These are phyloP conservation scores for Brenthis daphne DNA, from an alignment of 2,888 invertebrate species.

Conservation along the genomic window DNA sequence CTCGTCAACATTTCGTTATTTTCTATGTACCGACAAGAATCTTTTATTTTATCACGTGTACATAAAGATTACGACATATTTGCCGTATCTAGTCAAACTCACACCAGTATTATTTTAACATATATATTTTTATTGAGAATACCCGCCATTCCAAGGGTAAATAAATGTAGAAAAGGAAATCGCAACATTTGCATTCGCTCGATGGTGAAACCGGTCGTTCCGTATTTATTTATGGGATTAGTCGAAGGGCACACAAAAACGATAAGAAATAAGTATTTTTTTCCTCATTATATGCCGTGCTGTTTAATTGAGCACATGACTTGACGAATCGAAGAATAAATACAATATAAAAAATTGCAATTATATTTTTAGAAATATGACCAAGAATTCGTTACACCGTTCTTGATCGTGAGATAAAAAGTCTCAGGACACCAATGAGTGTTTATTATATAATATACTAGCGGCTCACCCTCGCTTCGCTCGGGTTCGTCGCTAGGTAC, in stretches of 20 bases:
- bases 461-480: too few relatives aligned
- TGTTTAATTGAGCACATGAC: slow-evolving; percentile 10
- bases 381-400: too few relatives aligned
- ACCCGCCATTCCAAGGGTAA: slow-evolving; percentile 49
- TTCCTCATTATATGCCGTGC: slow-evolving; percentile 37
- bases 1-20: neutral
- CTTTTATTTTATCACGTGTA: neutral
- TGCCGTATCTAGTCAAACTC: neutral
- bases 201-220: slow-evolving; percentile 45
- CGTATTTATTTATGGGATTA: slow-evolving; percentile 60
- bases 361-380: neutral
- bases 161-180: slow-evolving; percentile 48
- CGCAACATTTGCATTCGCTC: slow-evolving; percentile 49
- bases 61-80: neutral
- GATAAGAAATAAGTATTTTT: slow-evolving; percentile 31
- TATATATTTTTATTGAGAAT: neutral
- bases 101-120: slow-evolving; percentile 5
- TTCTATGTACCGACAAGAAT: neutral
- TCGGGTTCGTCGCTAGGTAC: too few relatives aligned
- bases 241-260: slow-evolving; percentile 53
- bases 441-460: too few relatives aligned
- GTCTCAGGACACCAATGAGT: too few relatives aligned
- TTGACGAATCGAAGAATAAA: neutral
- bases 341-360: neutral
- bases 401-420: too few relatives aligned